Conservation (phyloP, 2,888 invertebrate species). For the Axea sp. region DNA sequence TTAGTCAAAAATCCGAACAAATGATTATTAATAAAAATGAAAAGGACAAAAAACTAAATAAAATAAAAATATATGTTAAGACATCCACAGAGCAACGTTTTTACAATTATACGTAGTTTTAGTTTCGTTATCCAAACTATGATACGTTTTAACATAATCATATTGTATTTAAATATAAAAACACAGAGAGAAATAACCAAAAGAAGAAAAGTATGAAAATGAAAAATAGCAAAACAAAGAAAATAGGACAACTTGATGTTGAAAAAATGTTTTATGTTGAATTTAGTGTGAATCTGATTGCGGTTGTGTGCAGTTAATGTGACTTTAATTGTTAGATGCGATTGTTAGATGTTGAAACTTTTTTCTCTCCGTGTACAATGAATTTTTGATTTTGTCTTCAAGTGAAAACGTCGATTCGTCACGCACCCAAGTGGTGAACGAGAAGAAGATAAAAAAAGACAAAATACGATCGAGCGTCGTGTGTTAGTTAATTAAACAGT, state of each 20-base stretch:
- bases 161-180: slow-evolving; percentile 22
- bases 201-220: slow-evolving; percentile 4
- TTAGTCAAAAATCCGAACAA: slow-evolving; percentile 52
- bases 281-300: slow-evolving; percentile 55
- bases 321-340: slow-evolving; percentile 53
- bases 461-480: slow-evolving; percentile 24
- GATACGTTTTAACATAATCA: slow-evolving; percentile 51
- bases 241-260: slow-evolving; percentile 28
- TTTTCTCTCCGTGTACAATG: slow-evolving; percentile 61
- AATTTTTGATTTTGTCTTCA: slow-evolving; percentile 47
- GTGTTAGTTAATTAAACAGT: slow-evolving; percentile 69
- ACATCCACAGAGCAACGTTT: slow-evolving; percentile 56
- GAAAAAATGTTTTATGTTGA: slow-evolving; percentile 51
- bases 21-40: slow-evolving; percentile 37
- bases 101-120: slow-evolving; percentile 54
- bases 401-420: slow-evolving; percentile 50
- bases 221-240: neutral
- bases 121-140: slow-evolving; percentile 53
- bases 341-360: slow-evolving; percentile 58
- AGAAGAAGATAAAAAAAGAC: slow-evolving; percentile 3
- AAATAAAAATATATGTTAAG: slow-evolving; percentile 42
- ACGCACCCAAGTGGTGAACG: slow-evolving; percentile 46
- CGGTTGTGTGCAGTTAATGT: slow-evolving; percentile 51
- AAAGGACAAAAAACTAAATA: slow-evolving; percentile 24
- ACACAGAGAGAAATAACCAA: slow-evolving; percentile 48